phyloP scores from a whole-genome alignment of 2,888 invertebrate species.

The Nomada lathburiana region DNA sequence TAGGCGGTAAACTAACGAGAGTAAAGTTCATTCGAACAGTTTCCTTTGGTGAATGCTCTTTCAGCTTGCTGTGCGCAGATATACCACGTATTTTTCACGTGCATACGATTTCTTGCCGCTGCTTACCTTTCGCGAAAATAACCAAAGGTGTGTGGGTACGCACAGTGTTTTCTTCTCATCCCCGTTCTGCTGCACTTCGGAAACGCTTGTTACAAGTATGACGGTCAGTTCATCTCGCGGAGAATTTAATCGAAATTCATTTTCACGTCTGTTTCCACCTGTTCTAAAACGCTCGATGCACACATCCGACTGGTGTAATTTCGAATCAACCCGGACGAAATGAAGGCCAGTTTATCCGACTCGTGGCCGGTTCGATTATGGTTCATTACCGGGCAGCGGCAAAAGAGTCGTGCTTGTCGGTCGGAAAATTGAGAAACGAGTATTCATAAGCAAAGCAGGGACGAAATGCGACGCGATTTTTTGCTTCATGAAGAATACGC shows the following conservation, averaged over 20 bases:
- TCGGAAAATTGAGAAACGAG: background rate
- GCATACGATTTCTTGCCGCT: background rate
- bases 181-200: background rate
- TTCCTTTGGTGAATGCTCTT: constrained; percentile 9
- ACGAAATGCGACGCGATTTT: no score
- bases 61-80: background rate
- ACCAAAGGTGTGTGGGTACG: background rate
- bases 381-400: background rate
- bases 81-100: constrained; percentile 5
- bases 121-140: background rate
- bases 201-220: constrained; percentile 20
- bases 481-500: no score
- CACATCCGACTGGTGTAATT: constrained; percentile 4
- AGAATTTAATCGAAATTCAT: constrained; percentile 28
- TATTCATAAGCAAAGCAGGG: background rate
- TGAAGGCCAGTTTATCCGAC: background rate
- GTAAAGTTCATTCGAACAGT: constrained; percentile 27
- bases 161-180: background rate
- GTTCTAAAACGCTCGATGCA: background rate
- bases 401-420: background rate
- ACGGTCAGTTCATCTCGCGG: background rate
- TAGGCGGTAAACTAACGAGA: constrained; percentile 18
- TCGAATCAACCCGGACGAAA: background rate
- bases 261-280: constrained; percentile 8
- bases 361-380: background rate